Base-by-base conservation (phyloP, 2,797 vertebrate species). In the Spinus olivaceus region DNA sequence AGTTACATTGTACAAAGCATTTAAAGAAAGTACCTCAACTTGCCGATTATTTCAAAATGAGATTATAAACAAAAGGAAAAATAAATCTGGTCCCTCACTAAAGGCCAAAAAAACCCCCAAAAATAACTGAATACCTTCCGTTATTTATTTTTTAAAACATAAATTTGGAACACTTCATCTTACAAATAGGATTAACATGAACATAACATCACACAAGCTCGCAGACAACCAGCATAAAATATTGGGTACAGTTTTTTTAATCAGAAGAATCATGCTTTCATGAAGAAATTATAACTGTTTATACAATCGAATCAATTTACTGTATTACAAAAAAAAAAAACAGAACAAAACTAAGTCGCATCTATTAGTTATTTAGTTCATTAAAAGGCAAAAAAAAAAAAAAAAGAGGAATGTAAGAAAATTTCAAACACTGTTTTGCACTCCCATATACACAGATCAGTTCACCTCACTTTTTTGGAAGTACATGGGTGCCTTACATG, bases 1-100 rank as follows among this genome's bases (percentile, higher is more conserved):
- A 99, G 99, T 99, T 99, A 99, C 99, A 99, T 99, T 98, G 98
- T 99, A 99, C 98, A 99, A 99, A 99, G 99, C 99, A 99, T 99
- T 98, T 99, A 99, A 99, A 99, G 98, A 99, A 99, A 99, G 99
- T 99, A 99, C 99, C 99, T 99, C 98, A 98, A 99, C 98, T 99
- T 98, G 98, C 99, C 95, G 98, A 99, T 99, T 99, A 99, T 99
- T 98, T 98, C 98, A 98, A 98, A 99, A 99, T 98, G 98, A 98
- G 99, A 99, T 99, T 99, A 99, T 98, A 99, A 99, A 99, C 99
- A 99, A 99, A 98, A 98, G 97, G 94, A 95, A 98, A 98, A 98
- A 97, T 93, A 98, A 97, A 98, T 98, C 98, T 98, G 98, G 98
- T 99, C 98, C 98, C 98, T 99, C 97, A 97, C 98, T 98, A 98